Evolutionary conservation across 2,113 vertebrate species (phyloP).

Genomic region (Chloropsis hardwickii): DNA sequence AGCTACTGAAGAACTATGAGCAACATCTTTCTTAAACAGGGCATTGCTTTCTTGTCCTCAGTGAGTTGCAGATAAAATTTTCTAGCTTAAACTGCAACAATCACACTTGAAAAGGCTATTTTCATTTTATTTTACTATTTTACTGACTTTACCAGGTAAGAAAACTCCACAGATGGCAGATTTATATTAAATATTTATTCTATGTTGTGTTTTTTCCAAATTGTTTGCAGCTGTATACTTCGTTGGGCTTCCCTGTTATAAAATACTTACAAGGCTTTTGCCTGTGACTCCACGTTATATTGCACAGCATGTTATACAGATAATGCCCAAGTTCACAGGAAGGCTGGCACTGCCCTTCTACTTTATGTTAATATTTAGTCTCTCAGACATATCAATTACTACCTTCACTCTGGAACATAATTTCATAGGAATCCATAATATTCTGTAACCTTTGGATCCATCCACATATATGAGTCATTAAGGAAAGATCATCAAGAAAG

Average conservation of each 20-base stretch:
- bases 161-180: background rate
- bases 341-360: background rate
- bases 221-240: background rate
- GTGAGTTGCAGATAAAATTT: rapidly evolving
- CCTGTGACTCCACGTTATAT: background rate
- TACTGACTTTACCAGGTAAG: background rate
- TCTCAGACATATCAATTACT: background rate
- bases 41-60: background rate
- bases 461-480: background rate
- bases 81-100: background rate
- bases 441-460: background rate
- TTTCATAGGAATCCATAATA: background rate
- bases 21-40: background rate
- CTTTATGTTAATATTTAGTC: background rate
- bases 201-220: background rate
- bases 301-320: background rate
- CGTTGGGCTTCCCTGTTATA: background rate
- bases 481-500: background rate
- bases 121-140: background rate
- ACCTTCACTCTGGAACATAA: background rate
- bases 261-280: slow-evolving; percentile 56
- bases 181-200: background rate
- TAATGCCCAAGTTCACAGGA: background rate
- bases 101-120: background rate
- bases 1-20: background rate